phyloP scores from a whole-genome alignment of 2,888 invertebrate genomes.

The Vanessa cardui region DNA sequence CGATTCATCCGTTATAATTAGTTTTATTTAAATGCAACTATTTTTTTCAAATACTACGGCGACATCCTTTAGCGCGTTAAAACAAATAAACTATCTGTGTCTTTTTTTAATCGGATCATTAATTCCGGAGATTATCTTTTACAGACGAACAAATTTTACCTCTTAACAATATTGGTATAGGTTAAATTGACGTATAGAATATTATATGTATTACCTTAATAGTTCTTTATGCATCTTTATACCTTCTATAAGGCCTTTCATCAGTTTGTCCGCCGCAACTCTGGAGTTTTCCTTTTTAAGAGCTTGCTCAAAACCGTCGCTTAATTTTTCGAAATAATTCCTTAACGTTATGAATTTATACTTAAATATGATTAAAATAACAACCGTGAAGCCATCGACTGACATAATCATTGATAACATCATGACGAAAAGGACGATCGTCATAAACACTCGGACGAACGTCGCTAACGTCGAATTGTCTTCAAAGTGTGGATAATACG shows the following conservation, averaged over 20 bases:
- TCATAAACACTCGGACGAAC: slow-evolving; percentile 53
- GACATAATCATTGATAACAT: slow-evolving; percentile 67
- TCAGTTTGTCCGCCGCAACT: slow-evolving; percentile 54
- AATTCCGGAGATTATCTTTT: too few relatives aligned
- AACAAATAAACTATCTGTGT: too few relatives aligned
- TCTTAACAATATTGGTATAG: too few relatives aligned
- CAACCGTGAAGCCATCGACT: slow-evolving; percentile 62
- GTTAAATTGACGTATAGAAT: not conserved
- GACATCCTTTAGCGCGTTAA: too few relatives aligned
- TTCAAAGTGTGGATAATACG: slow-evolving; percentile 64
- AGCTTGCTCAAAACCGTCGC: slow-evolving; percentile 53
- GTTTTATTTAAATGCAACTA: too few relatives aligned
- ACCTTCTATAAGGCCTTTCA: slow-evolving; percentile 61
- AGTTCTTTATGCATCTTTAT: slow-evolving; percentile 68
- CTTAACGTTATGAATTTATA: slow-evolving; percentile 72
- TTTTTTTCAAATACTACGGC: too few relatives aligned
- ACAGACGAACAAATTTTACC: too few relatives aligned
- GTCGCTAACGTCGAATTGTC: slow-evolving; percentile 58
- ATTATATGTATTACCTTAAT: slow-evolving; percentile 51
- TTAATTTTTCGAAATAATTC: slow-evolving; percentile 63
- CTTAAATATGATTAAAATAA: slow-evolving; percentile 67
- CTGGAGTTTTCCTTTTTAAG: slow-evolving; percentile 46
- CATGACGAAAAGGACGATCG: slow-evolving; percentile 56
- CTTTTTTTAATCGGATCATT: too few relatives aligned
- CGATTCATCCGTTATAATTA: too few relatives aligned